Evolutionary conservation across 2,797 vertebrate genomes (phyloP).

Genomic region (Sebastes minor): DNA sequence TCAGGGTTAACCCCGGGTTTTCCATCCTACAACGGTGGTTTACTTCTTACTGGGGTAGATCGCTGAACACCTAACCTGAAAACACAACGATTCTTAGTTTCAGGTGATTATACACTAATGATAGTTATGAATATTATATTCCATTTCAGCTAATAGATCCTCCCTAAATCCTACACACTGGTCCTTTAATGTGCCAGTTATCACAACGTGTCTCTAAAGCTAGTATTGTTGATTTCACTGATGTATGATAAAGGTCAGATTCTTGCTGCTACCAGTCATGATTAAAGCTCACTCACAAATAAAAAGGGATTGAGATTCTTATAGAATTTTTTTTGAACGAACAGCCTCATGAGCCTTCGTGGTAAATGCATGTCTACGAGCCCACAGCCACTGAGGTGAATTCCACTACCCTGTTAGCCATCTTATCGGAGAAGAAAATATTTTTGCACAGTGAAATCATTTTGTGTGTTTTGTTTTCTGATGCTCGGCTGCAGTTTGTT

Average conservation of each 20-base stretch:
- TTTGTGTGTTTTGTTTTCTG: constrained; percentile 14
- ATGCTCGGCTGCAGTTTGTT: neutral
- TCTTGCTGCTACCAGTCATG: neutral
- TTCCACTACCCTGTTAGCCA: neutral
- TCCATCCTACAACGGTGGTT: too few relatives aligned
- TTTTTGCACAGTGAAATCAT: constrained; percentile 22
- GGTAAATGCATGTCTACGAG: neutral
- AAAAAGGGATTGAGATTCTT: constrained; percentile 61
- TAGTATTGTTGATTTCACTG: constrained; percentile 1
- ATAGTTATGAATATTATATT: neutral
- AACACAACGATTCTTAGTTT: neutral
- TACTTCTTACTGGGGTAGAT: too few relatives aligned
- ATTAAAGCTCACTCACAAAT: constrained; percentile 10
- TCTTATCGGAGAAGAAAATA: neutral
- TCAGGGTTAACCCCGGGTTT: too few relatives aligned
- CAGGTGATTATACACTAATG: neutral
- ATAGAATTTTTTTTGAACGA: neutral
- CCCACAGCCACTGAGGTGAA: neutral
- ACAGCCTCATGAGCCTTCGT: neutral
- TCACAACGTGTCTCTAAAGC: neutral
- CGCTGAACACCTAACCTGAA: too few relatives aligned
- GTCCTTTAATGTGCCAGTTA: constrained; percentile 9
- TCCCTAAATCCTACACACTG: neutral
- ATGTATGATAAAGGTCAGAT: neutral
- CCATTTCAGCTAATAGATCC: neutral